Conservation (phyloP, 2,888 invertebrate genomes). For the Anoncus sp. region DNA sequence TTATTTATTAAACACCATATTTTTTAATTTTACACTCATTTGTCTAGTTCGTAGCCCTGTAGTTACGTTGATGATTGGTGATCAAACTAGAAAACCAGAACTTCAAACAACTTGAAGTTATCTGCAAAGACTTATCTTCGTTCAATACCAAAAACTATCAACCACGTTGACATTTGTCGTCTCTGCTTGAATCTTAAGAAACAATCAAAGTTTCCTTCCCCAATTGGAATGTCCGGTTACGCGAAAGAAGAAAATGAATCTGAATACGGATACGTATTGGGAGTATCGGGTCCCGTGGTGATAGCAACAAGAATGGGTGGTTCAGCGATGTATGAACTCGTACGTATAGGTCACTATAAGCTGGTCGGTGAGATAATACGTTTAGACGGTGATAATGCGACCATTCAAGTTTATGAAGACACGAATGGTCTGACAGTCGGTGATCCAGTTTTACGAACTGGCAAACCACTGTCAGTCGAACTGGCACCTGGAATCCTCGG, state of each 20-base stretch:
- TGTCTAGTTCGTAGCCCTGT: not conserved
- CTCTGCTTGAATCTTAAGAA: not conserved
- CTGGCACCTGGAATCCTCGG: slow-evolving; percentile 99
- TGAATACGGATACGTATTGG: slow-evolving; percentile 95
- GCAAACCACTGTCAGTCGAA: slow-evolving; percentile 98
- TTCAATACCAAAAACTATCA: not conserved
- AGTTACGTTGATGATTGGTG: not conserved
- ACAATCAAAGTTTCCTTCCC: not conserved
- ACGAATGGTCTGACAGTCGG: slow-evolving; percentile 99
- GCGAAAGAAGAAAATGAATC: slow-evolving; percentile 86
- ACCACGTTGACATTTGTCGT: slow-evolving; percentile 17
- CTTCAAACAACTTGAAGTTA: slow-evolving; percentile 21
- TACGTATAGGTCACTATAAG: slow-evolving; percentile 97
- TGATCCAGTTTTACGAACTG: slow-evolving; percentile 98
- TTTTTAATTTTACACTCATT: not conserved
- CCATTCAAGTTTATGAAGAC: slow-evolving; percentile 98
- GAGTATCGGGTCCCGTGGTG: slow-evolving; percentile 99
- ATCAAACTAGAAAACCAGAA: not conserved
- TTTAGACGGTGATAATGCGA: slow-evolving; percentile 98
- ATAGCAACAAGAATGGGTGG: slow-evolving; percentile 99
- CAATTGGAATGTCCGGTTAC: slow-evolving; percentile 10
- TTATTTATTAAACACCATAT: no score
- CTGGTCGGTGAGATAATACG: slow-evolving; percentile 99
- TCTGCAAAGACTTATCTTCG: not conserved
- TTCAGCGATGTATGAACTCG: slow-evolving; percentile 99